Conservation (phyloP, 2,113 vertebrate species). For the Hippocampus comes region DNA sequence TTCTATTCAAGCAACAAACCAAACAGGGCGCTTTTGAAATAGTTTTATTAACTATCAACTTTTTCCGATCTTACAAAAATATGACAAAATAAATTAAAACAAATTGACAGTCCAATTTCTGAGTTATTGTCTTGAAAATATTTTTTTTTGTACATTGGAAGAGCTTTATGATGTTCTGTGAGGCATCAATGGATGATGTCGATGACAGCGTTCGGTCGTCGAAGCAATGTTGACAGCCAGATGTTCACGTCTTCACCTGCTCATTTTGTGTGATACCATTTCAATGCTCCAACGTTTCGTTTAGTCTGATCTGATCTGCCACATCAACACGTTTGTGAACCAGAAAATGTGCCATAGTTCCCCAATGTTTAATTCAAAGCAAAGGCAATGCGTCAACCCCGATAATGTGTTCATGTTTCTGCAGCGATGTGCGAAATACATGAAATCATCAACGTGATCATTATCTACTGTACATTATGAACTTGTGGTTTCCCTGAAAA, state of each 20-base stretch:
- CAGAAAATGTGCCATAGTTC: not conserved
- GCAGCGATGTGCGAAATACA: conserved; percentile 17
- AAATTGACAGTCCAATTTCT: conserved; percentile 86
- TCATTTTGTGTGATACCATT: conserved; percentile 14
- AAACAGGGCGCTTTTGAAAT: conserved; percentile 65
- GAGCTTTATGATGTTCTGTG: conserved; percentile 68
- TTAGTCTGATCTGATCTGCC: conserved; percentile 7
- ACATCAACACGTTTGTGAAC: not conserved
- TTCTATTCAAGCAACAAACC: conserved; percentile 6
- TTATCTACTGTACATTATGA: not conserved
- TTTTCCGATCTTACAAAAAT: conserved; percentile 98
- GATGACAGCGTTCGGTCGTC: not conserved
- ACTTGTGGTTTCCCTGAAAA: conserved; percentile 35
- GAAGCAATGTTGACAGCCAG: not conserved
- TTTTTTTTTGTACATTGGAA: conserved; percentile 72
- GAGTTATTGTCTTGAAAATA: conserved; percentile 66
- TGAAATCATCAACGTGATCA: conserved; percentile 10
- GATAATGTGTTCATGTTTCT: conserved; percentile 8
- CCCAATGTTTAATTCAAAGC: not conserved
- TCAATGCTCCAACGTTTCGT: conserved; percentile 5
- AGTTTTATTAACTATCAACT: conserved; percentile 90
- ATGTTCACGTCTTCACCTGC: conserved; percentile 2
- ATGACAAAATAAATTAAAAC: conserved; percentile 99
- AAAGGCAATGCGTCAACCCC: conserved; percentile 9
- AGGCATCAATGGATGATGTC: conserved; percentile 56